Conservation (phyloP, 2,113 vertebrate genomes). For the Ifrita kowaldi region DNA sequence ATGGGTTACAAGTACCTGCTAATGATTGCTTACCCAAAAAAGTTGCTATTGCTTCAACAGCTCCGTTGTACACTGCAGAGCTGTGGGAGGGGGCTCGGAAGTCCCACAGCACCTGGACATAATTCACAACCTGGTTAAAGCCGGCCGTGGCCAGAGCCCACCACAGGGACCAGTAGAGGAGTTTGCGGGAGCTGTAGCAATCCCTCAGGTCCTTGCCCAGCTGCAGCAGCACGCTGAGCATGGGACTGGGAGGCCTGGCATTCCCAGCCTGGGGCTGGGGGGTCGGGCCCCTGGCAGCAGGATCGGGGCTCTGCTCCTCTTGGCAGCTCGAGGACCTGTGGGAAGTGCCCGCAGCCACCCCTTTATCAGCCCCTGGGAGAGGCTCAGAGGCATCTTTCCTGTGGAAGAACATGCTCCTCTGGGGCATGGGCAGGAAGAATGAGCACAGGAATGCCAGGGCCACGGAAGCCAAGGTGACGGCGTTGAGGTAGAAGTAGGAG, state of each 20-base stretch:
- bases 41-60: slow-evolving; percentile 85
- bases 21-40: slow-evolving; percentile 77
- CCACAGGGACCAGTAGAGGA: slow-evolving; percentile 91
- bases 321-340: neutral
- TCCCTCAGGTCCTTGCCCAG: slow-evolving; percentile 79
- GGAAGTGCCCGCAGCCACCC: accelerated
- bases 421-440: slow-evolving; percentile 83
- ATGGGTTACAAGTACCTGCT: neutral
- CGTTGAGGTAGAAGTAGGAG: slow-evolving; percentile 80
- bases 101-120: slow-evolving; percentile 84
- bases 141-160: slow-evolving; percentile 91
- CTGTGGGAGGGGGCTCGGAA: slow-evolving; percentile 79
- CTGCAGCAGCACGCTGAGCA: slow-evolving; percentile 55
- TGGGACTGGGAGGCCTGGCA: neutral
- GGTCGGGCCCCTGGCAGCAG: neutral
- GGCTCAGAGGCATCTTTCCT: neutral
- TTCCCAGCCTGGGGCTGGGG: neutral
- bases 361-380: neutral
- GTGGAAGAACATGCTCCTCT: slow-evolving; percentile 90
- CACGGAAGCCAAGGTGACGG: slow-evolving; percentile 76
- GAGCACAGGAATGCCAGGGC: slow-evolving; percentile 71
- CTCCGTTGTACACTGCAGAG: slow-evolving; percentile 79
- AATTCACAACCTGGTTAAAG: slow-evolving; percentile 87
- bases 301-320: neutral
- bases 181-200: slow-evolving; percentile 79